A percentile compares a stretch with the other conserved stretches of the same genome.
Evolutionary conservation across 2,113 vertebrate genomes (phyloP).

Genomic region (Pampusana beccarii): DNA sequence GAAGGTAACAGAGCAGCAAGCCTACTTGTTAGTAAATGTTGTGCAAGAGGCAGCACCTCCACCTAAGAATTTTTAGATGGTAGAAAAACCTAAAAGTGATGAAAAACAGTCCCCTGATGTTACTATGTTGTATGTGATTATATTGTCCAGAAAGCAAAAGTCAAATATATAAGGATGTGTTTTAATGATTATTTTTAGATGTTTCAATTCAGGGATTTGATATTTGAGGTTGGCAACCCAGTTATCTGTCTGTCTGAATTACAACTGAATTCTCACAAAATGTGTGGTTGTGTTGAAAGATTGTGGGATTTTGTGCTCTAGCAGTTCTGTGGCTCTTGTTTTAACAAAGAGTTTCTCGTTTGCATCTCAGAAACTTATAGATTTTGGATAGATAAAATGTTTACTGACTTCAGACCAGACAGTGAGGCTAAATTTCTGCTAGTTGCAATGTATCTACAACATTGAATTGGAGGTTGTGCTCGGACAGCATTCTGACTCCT

Average conservation of each 20-base stretch:
- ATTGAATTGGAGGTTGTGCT: background rate
- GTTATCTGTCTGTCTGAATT: background rate
- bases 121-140: background rate
- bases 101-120: background rate
- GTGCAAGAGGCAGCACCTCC: background rate
- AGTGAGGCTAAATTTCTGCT: background rate
- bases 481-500: background rate
- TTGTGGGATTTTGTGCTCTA: background rate
- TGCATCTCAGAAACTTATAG: background rate
- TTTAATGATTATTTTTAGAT: background rate
- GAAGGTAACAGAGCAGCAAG: background rate
- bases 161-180: background rate
- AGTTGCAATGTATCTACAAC: background rate
- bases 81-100: background rate
- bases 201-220: background rate
- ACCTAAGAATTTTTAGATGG: background rate
- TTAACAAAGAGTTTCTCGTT: background rate
- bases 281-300: background rate
- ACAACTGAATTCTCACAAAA: background rate
- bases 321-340: background rate
- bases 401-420: background rate
- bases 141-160: background rate
- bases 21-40: background rate
- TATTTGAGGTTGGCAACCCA: background rate
- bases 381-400: background rate